These are phyloP conservation scores for Serrognathus titanus DNA, from an alignment of 2,888 invertebrate species.

Conservation along the genomic window DNA sequence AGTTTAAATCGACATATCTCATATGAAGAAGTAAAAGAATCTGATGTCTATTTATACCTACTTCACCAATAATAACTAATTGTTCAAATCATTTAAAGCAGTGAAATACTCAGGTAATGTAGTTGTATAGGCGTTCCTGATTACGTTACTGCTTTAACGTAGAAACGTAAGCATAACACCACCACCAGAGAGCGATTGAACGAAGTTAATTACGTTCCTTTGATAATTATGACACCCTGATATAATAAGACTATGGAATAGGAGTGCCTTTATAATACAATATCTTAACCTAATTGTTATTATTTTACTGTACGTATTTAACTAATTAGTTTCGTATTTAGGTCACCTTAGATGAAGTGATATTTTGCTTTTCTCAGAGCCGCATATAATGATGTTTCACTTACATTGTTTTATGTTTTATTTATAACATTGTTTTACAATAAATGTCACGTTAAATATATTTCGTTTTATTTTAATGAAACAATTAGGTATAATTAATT, in stretches of 20 bases:
- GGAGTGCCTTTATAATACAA: constrained; percentile 45
- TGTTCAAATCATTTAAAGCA: too few relatives aligned
- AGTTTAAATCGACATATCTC: background rate
- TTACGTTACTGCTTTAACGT: background rate
- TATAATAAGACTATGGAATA: constrained; percentile 36
- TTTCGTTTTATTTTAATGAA: constrained; percentile 3
- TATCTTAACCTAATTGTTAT: constrained; percentile 28
- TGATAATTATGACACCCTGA: constrained; percentile 23
- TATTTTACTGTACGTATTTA: constrained; percentile 25
- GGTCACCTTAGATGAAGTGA: constrained; percentile 29
- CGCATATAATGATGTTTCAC: constrained; percentile 23
- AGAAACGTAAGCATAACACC: background rate
- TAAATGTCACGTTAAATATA: constrained; percentile 38
- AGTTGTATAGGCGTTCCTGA: too few relatives aligned
- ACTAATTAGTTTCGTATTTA: background rate
- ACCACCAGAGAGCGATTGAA: background rate
- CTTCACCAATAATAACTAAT: too few relatives aligned
- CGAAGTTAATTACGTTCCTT: constrained; percentile 25
- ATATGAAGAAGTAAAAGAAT: background rate
- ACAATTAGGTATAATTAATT: too few relatives aligned
- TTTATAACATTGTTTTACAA: constrained; percentile 44
- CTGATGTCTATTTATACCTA: too few relatives aligned
- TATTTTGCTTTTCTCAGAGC: constrained; percentile 23
- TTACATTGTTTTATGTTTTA: constrained; percentile 33
- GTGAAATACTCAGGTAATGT: too few relatives aligned